These are phyloP conservation scores for Callosobruchus maculatus DNA, from an alignment of 2,888 invertebrate species.

Conservation along the genomic window DNA sequence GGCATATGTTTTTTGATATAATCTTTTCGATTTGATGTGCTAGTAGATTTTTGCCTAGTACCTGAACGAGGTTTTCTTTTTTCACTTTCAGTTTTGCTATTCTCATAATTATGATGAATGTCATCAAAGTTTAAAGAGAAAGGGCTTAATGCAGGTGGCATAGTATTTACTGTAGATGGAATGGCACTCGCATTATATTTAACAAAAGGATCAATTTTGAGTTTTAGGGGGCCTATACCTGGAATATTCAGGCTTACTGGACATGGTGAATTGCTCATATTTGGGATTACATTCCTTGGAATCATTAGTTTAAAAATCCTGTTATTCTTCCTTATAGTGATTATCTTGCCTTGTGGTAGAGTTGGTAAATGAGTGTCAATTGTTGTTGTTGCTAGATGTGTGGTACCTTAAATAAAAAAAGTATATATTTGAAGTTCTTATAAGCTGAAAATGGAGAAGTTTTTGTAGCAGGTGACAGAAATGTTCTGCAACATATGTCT, in stretches of 20 bases:
- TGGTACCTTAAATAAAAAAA: not conserved
- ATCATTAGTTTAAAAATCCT: constrained; percentile 19
- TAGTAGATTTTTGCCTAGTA: not conserved
- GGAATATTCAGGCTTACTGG: constrained; percentile 21
- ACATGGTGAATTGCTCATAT: constrained; percentile 12
- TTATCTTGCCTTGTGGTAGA: constrained; percentile 11
- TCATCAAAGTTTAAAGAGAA: constrained; percentile 12
- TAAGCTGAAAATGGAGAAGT: no score
- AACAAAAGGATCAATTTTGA: constrained; percentile 17
- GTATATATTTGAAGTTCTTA: no score
- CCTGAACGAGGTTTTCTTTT: not conserved
- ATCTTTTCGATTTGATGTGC: not conserved
- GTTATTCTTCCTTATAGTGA: constrained; percentile 17
- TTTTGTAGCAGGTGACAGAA: no score
- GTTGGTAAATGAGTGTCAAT: not conserved
- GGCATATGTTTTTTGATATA: not conserved
- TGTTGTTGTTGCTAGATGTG: not conserved
- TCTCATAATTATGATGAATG: not conserved
- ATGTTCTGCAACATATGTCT: no score
- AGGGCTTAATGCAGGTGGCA: constrained; percentile 4
- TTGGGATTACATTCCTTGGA: constrained; percentile 23
- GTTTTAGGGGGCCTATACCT: constrained; percentile 22
- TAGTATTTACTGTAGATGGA: not conserved
- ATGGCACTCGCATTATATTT: not conserved
- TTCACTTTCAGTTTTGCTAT: not conserved